Conservation (phyloP, 2,888 invertebrate species). For the Lepidocyrtinus sp. region DNA sequence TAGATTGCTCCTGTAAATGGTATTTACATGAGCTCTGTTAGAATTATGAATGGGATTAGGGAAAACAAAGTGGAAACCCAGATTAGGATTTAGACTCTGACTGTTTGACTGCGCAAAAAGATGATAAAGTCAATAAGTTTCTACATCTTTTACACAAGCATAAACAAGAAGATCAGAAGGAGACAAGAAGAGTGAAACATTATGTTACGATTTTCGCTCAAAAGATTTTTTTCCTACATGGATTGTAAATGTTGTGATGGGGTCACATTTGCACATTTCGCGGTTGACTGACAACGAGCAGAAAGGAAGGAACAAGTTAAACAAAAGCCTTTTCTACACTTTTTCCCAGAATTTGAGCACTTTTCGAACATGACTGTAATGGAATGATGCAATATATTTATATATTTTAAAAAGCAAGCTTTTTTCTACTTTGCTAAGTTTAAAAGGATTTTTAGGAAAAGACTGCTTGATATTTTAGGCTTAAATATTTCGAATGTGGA, state of each 20-base stretch:
- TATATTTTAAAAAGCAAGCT: conserved; percentile 10
- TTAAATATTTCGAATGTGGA: background rate
- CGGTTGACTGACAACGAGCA: conserved; percentile 4
- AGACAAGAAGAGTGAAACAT: background rate
- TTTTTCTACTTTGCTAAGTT: too few relatives aligned
- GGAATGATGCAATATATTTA: conserved; percentile 18
- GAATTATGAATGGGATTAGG: too few relatives aligned
- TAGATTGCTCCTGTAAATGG: too few relatives aligned
- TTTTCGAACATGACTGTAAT: conserved; percentile 6
- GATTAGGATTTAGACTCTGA: too few relatives aligned
- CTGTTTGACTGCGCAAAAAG: conserved; percentile 6
- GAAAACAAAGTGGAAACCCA: too few relatives aligned
- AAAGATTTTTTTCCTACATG: too few relatives aligned
- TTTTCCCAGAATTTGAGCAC: conserved; percentile 19
- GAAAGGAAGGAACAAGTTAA: background rate
- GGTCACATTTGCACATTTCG: background rate
- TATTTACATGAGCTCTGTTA: too few relatives aligned
- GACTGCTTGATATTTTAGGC: conserved; percentile 47
- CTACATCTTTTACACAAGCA: background rate
- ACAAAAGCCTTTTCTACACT: background rate
- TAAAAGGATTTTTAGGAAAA: conserved; percentile 42
- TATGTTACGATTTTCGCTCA: background rate
- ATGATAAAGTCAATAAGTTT: conserved; percentile 6
- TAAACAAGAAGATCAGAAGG: background rate
- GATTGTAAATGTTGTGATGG: background rate